A percentile compares a stretch with the other conserved stretches of the same genome.
Evolutionary conservation across 2,888 invertebrate genomes (phyloP).

Genomic region (Drosophila testacea): DNA sequence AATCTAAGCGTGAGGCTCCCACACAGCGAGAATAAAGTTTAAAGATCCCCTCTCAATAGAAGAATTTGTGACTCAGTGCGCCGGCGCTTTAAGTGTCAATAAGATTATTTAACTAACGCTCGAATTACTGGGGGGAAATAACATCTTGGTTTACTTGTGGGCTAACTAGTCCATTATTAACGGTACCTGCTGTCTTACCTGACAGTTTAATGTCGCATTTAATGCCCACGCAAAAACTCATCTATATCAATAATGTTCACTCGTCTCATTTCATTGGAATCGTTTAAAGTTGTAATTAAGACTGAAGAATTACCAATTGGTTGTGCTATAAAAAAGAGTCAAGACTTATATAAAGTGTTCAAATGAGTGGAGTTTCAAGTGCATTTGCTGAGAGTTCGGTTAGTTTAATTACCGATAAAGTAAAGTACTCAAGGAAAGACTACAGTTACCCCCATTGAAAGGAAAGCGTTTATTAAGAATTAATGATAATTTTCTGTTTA

Average conservation of each 20-base stretch:
- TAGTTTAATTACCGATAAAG: constrained; percentile 4
- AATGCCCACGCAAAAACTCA: constrained; percentile 40
- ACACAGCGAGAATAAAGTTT: constrained; percentile 38
- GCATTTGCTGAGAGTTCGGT: neutral
- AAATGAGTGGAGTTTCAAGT: constrained; percentile 2
- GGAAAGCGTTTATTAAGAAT: neutral
- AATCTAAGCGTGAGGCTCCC: constrained; percentile 54
- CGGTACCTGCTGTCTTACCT: constrained; percentile 53
- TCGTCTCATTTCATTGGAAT: constrained; percentile 20
- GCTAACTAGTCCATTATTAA: constrained; percentile 45
- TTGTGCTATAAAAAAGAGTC: neutral
- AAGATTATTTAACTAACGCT: constrained; percentile 55
- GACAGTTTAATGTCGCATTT: constrained; percentile 26
- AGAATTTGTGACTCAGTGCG: constrained; percentile 56
- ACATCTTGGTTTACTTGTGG: constrained; percentile 47
- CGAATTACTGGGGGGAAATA: constrained; percentile 46
- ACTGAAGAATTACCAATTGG: neutral
- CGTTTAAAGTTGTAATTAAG: constrained; percentile 62
- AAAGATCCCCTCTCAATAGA: neutral
- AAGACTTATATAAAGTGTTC: neutral
- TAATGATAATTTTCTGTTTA: neutral
- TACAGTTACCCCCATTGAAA: constrained; percentile 27
- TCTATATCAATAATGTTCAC: constrained; percentile 8
- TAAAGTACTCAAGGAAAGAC: constrained; percentile 10
- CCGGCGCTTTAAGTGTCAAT: constrained; percentile 54